Conservation (phyloP, 2,888 invertebrate genomes). For the Agrilus mali region DNA sequence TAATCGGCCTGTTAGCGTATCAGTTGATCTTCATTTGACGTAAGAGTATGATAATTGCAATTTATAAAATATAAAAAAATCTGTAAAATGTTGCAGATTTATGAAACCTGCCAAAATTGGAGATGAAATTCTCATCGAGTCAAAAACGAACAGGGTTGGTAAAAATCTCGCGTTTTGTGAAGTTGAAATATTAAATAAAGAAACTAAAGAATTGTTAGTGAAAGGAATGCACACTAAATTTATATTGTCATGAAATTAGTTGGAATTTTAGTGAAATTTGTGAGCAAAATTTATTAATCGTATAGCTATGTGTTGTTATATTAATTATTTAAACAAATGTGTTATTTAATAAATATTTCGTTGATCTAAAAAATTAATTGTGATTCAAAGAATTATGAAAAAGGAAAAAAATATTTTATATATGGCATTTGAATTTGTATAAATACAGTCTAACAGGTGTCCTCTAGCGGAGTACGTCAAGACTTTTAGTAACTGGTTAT, state of each 20-base stretch:
- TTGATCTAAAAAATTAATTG: no score
- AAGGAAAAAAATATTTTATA: no score
- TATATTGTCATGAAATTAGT: conserved; percentile 22
- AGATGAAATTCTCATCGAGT: conserved; percentile 67
- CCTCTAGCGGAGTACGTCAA: no score
- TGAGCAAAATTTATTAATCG: no score
- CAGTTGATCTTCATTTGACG: conserved; percentile 72
- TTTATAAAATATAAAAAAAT: conserved; percentile 6
- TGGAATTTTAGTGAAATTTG: conserved; percentile 9
- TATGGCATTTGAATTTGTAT: no score
- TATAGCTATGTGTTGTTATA: no score
- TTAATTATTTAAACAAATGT: no score
- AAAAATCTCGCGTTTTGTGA: conserved; percentile 70
- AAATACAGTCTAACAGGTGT: no score
- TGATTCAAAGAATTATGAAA: no score
- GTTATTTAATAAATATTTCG: no score
- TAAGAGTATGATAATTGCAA: conserved; percentile 36
- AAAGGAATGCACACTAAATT: conserved; percentile 79
- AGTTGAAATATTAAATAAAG: conserved; percentile 65
- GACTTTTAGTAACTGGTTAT: no score
- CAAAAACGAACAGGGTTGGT: conserved; percentile 63
- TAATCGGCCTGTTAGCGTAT: conserved; percentile 52
- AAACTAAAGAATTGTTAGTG: conserved; percentile 59
- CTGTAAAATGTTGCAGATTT: conserved; percentile 46
- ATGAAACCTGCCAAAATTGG: conserved; percentile 64